These are phyloP conservation scores for Urechis unicinctus DNA, from an alignment of 2,888 invertebrate genomes.

Conservation along the genomic window DNA sequence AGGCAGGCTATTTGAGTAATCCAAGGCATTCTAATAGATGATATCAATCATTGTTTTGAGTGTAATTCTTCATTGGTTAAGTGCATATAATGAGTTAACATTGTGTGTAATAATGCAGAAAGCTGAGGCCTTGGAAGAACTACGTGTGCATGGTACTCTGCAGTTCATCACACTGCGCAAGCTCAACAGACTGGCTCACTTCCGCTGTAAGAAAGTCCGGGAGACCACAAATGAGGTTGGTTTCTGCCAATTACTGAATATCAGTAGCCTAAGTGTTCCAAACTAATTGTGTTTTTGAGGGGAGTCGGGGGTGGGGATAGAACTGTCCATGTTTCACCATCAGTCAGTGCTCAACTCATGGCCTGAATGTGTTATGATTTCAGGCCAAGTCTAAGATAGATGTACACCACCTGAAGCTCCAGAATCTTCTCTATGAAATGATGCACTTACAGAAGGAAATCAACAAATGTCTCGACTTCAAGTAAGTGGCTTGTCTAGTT, in stretches of 20 bases:
- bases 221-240: constrained; percentile 59
- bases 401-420: constrained; percentile 79
- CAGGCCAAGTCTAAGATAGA: constrained; percentile 81
- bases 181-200: constrained; percentile 82
- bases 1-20: not conserved
- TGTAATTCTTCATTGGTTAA: not conserved
- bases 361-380: constrained; percentile 10
- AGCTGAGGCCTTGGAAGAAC: constrained; percentile 59
- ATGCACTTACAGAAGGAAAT: constrained; percentile 90
- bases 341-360: no score
- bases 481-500: constrained; percentile 54
- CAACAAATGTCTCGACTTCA: constrained; percentile 88
- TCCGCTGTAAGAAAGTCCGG: constrained; percentile 73
- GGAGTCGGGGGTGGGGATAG: no score
- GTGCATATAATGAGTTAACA: not conserved
- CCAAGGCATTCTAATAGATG: not conserved
- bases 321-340: no score
- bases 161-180: constrained; percentile 79
- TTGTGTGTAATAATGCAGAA: not conserved
- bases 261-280: no score
- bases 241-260: not conserved
- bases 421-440: constrained; percentile 89
- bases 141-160: constrained; percentile 68
- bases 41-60: not conserved
- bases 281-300: no score